Percentiles rank a stretch among this genome's conserved stretches.
phyloP scores from a whole-genome alignment of 2,113 vertebrate species.

The Oenanthe oenanthe region DNA sequence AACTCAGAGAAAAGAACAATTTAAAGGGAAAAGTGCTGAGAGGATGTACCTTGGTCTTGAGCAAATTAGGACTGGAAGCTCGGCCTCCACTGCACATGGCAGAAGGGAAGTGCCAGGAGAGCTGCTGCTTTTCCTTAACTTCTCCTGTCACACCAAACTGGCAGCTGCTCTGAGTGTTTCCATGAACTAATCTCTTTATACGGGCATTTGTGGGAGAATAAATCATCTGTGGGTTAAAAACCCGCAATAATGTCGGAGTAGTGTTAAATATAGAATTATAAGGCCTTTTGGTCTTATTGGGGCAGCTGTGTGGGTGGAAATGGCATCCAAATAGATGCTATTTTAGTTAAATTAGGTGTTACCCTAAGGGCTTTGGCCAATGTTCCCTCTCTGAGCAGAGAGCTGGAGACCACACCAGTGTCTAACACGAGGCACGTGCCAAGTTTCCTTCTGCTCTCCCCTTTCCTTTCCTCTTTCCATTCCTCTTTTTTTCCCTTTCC shows the following conservation, averaged over 20 bases:
- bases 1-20: background rate
- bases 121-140: background rate
- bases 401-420: background rate
- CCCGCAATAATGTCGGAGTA: background rate
- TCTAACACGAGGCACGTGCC: fast-evolving
- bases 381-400: background rate
- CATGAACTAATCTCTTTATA: background rate
- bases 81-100: fast-evolving
- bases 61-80: background rate
- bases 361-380: background rate
- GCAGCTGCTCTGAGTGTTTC: background rate
- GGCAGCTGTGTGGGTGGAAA: background rate
- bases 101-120: no score
- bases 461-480: background rate
- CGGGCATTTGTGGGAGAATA: background rate
- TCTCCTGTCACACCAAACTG: background rate
- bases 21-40: background rate
- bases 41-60: background rate
- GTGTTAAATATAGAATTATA: background rate
- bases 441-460: background rate
- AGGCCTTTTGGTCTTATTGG: background rate
- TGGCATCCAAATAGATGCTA: background rate
- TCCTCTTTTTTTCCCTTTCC: background rate
- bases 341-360: background rate
- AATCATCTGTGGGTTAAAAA: background rate